Evolutionary conservation across 2,113 vertebrate genomes (phyloP).

Genomic region (Panthera tigris): DNA sequence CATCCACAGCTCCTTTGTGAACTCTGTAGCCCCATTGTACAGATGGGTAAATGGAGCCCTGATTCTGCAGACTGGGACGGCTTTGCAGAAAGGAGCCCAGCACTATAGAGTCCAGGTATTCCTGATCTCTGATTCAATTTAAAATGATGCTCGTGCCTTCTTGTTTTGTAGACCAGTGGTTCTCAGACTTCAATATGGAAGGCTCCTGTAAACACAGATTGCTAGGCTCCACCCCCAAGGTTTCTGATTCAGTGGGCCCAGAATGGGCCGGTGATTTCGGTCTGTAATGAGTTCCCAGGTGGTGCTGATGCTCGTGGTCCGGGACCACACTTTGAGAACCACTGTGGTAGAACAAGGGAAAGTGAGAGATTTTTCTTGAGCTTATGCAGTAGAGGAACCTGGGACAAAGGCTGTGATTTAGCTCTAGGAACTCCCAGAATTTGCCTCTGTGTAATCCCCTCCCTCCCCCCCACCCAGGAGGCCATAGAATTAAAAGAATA

Average conservation of each 20-base stretch:
- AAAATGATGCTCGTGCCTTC: neutral
- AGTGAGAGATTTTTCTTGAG: conserved; percentile 24
- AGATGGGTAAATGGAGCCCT: conserved; percentile 39
- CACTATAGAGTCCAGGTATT: neutral
- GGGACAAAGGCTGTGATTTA: conserved; percentile 41
- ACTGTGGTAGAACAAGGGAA: neutral
- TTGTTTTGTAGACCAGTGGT: neutral
- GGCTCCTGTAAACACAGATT: neutral
- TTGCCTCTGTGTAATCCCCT: neutral
- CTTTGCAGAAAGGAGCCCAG: neutral
- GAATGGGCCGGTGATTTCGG: neutral
- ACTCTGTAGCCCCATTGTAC: conserved; percentile 36
- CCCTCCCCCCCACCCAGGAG: neutral
- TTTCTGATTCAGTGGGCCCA: neutral
- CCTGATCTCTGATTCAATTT: neutral
- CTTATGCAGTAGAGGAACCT: neutral
- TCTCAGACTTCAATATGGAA: neutral
- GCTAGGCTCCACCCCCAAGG: neutral
- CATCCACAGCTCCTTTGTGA: neutral
- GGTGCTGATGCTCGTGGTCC: neutral
- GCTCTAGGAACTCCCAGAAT: neutral
- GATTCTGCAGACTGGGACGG: neutral
- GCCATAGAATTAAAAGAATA: conserved; percentile 78
- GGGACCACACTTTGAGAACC: neutral
- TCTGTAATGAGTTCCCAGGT: neutral